These are phyloP conservation scores for Xanthia icteritia DNA, from an alignment of 2,888 invertebrate species.

Conservation along the genomic window DNA sequence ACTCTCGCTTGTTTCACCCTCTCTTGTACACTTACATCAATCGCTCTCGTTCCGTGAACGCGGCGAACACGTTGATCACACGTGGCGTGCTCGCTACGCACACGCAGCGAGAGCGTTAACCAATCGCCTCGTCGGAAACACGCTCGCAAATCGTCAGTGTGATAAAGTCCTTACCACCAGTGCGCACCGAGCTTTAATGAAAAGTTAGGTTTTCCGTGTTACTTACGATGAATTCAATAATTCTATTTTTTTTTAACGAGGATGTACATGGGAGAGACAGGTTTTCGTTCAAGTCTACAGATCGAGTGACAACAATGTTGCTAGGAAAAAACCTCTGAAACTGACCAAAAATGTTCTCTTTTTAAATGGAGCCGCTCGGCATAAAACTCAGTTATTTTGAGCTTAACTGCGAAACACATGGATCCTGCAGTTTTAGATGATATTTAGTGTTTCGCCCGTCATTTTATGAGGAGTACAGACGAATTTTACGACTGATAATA, in stretches of 20 bases:
- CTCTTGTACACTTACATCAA: no score
- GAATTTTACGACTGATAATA: slow-evolving; percentile 41
- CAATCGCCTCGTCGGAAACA: no score
- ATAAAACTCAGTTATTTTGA: slow-evolving; percentile 24
- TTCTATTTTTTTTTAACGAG: neutral
- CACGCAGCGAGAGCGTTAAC: no score
- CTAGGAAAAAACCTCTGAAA: neutral
- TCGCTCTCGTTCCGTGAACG: no score
- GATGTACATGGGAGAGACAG: no score
- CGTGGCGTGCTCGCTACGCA: no score
- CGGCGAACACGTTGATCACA: no score
- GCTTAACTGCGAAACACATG: slow-evolving; percentile 26
- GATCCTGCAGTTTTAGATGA: slow-evolving; percentile 45
- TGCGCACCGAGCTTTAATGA: neutral
- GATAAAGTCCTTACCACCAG: neutral
- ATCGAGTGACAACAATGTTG: neutral
- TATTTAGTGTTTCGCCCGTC: slow-evolving; percentile 23
- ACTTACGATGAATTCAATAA: neutral
- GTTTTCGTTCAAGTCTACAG: neutral
- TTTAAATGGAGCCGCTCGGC: neutral
- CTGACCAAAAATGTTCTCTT: neutral
- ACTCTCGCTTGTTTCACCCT: no score
- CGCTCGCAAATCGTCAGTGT: no score
- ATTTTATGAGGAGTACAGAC: slow-evolving; percentile 33
- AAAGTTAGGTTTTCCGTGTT: neutral